Percentiles rank a stretch among this genome's conserved stretches.
phyloP scores from a whole-genome alignment of 1,140 invertebrate species.

The Panulirus ornatus region DNA sequence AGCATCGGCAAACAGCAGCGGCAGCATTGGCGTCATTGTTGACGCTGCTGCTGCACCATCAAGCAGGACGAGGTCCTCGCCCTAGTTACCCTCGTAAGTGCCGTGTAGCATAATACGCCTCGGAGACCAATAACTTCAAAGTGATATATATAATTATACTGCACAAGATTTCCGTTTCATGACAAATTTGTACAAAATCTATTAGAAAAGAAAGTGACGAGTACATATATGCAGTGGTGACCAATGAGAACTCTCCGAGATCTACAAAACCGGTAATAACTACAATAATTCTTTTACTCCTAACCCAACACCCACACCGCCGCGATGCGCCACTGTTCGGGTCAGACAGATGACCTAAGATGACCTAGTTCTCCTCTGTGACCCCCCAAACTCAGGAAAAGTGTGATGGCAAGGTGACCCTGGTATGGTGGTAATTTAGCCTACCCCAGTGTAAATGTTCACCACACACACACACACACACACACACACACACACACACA shows the following conservation, averaged over 20 bases:
- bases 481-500: conserved; percentile 45
- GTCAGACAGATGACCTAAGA: conserved; percentile 47
- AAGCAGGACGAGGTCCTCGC: conserved; percentile 18
- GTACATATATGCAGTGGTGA: conserved; percentile 14
- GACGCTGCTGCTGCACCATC: conserved; percentile 2
- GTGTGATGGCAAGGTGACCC: conserved; percentile 63
- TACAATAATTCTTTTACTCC: background rate
- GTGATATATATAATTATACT: conserved; percentile 59
- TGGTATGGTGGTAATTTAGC: conserved; percentile 23
- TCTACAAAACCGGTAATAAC: background rate
- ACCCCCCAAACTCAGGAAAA: conserved; percentile 68
- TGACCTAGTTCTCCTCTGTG: conserved; percentile 51
- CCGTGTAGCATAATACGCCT: conserved; percentile 22
- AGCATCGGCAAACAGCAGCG: conserved; percentile 48
- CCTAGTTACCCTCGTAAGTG: conserved; percentile 10
- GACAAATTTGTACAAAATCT: background rate
- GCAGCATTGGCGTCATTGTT: background rate
- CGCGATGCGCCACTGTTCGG: conserved; percentile 45
- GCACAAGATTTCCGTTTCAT: conserved; percentile 42
- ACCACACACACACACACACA: conserved; percentile 25
- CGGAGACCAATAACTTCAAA: conserved; percentile 29
- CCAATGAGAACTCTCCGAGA: background rate
- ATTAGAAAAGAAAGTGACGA: background rate
- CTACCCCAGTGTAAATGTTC: conserved; percentile 10
- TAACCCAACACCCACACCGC: conserved; percentile 28